Percentiles rank a stretch among this genome's conserved stretches.
Evolutionary conservation across 2,113 vertebrate genomes (phyloP).

Genomic region (Poeciliopsis prolifica): DNA sequence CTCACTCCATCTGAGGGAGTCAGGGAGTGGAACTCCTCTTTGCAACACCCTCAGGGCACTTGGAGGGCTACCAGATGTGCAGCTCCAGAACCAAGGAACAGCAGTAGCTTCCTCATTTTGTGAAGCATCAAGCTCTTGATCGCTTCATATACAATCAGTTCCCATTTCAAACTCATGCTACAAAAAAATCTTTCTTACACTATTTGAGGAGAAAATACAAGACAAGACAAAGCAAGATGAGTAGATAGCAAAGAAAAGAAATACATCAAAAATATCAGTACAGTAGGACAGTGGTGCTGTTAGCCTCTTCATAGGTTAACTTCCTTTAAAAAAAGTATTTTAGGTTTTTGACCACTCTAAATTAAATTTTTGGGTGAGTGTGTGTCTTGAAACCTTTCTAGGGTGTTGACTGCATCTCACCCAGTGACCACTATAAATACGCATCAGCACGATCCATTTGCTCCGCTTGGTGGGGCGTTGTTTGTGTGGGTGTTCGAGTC

Average conservation of each 20-base stretch:
- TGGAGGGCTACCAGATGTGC: conserved; percentile 74
- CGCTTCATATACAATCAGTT: conserved; percentile 62
- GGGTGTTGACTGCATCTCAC: too few species aligned
- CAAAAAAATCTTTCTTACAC: conserved; percentile 47
- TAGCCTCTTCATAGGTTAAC: neutral
- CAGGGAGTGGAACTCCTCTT: conserved; percentile 48
- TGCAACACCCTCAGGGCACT: conserved; percentile 55
- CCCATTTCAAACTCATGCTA: conserved; percentile 52
- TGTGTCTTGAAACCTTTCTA: too few species aligned
- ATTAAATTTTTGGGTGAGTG: too few species aligned
- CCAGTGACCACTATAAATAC: too few species aligned
- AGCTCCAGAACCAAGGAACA: conserved; percentile 43
- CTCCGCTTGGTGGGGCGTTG: too few species aligned
- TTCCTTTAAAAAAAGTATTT: too few species aligned
- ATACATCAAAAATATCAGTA: neutral
- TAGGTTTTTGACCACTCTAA: too few species aligned
- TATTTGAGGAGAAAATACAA: conserved; percentile 58
- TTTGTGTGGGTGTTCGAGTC: neutral
- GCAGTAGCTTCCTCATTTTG: conserved; percentile 37
- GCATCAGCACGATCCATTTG: too few species aligned
- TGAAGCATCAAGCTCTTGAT: conserved; percentile 34
- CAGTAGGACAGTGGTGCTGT: neutral
- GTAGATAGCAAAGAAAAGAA: conserved; percentile 40
- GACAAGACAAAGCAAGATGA: conserved; percentile 40
- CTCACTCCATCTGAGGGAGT: conserved; percentile 23